Conservation (phyloP, 1,140 invertebrate genomes). For the Drosophila mauritiana region DNA sequence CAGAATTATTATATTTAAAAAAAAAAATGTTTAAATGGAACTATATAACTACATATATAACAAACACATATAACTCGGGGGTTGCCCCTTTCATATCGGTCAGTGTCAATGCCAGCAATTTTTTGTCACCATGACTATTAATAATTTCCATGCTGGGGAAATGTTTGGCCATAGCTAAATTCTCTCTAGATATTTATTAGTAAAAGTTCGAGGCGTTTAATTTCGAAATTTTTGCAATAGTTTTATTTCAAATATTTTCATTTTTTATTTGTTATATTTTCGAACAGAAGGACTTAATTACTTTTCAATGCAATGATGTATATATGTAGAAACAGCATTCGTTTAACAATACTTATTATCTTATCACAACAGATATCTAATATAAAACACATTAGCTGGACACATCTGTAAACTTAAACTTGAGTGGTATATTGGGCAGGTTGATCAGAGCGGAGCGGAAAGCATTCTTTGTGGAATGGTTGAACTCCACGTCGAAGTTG, state of each 20-base stretch:
- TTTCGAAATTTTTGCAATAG: not conserved
- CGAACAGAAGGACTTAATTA: too few relatives aligned
- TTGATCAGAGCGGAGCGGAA: constrained; percentile 60
- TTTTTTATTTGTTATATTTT: too few relatives aligned
- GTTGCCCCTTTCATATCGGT: constrained; percentile 3
- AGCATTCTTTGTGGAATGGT: constrained; percentile 63
- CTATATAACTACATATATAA: not conserved
- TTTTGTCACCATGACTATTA: constrained; percentile 14
- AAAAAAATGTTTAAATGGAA: not conserved
- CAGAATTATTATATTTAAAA: too few relatives aligned
- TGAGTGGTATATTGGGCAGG: constrained; percentile 75
- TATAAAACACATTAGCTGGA: constrained; percentile 13
- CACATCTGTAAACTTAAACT: constrained; percentile 76
- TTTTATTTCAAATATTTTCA: not conserved
- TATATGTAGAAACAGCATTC: not conserved
- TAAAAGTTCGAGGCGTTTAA: not conserved
- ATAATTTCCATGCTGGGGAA: not conserved
- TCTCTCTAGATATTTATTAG: too few relatives aligned
- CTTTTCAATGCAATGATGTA: too few relatives aligned
- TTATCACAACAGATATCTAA: not conserved
- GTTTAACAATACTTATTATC: not conserved
- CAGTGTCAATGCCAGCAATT: constrained; percentile 23
- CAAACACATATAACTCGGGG: not conserved
- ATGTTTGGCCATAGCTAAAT: too few relatives aligned
- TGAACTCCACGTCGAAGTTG: constrained; percentile 86